Conservation (phyloP, 2,888 invertebrate genomes). For the Euzophera pinguis region DNA sequence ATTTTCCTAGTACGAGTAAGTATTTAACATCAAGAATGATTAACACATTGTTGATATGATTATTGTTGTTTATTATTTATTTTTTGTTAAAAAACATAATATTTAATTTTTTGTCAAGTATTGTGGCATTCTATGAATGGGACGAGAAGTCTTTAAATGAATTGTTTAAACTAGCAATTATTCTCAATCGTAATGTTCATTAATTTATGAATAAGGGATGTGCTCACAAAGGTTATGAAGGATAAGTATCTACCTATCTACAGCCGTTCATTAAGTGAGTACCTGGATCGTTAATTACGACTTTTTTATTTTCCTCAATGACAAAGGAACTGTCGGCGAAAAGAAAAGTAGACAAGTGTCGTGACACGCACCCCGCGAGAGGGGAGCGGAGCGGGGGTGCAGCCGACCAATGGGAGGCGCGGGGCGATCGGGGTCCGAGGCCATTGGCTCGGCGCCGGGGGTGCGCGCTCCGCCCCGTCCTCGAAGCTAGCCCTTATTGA, state of each 20-base stretch:
- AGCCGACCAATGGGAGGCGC: conserved; percentile 48
- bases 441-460: conserved; percentile 63
- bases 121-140: no score
- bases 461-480: conserved; percentile 72
- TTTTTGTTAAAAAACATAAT: no score
- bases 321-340: conserved; percentile 80
- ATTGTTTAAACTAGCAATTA: no score
- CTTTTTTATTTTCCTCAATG: conserved; percentile 80
- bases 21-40: no score
- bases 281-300: conserved; percentile 79
- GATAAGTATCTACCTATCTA: conserved; percentile 46
- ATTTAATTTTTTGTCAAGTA: no score
- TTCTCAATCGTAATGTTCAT: no score
- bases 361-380: conserved; percentile 71
- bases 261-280: conserved; percentile 67
- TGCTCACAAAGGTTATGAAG: conserved; percentile 15
- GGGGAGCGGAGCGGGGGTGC: conserved; percentile 46
- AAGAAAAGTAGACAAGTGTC: conserved; percentile 81
- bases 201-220: conserved; percentile 6
- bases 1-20: not conserved
- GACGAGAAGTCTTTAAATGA: no score
- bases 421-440: conserved; percentile 43
- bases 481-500: conserved; percentile 84
- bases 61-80: no score
- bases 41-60: no score